Evolutionary conservation across 1,140 invertebrate species (phyloP).

Genomic region (Chymomyza costata): DNA sequence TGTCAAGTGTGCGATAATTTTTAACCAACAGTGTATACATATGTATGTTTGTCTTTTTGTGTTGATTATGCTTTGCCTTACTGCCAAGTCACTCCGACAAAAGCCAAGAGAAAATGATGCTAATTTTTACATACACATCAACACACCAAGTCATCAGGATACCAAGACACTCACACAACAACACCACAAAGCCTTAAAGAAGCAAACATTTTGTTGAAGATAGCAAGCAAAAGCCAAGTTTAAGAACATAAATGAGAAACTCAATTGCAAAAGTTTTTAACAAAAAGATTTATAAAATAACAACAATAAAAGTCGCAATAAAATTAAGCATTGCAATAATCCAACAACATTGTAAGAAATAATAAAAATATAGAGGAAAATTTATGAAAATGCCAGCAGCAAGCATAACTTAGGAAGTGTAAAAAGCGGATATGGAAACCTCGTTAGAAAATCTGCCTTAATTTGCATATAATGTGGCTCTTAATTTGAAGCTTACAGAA

Average conservation of each 20-base stretch:
- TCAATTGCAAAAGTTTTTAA: constrained; percentile 68
- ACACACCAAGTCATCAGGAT: no score
- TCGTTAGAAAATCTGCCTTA: neutral
- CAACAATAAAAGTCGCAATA: constrained; percentile 70
- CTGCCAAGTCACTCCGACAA: constrained; percentile 33
- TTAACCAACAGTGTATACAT: no score
- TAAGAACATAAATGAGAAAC: constrained; percentile 51
- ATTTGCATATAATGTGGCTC: no score
- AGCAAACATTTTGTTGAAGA: neutral
- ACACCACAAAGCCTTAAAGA: constrained; percentile 4
- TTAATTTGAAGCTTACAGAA: no score
- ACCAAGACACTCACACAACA: constrained; percentile 11
- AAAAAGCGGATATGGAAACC: neutral
- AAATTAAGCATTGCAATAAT: constrained; percentile 70
- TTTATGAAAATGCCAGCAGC: constrained; percentile 10
- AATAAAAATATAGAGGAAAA: constrained; percentile 1
- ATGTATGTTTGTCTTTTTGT: no score
- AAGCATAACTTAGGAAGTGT: neutral
- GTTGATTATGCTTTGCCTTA: constrained; percentile 32
- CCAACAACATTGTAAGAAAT: constrained; percentile 5
- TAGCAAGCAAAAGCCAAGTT: constrained; percentile 22
- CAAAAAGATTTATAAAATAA: constrained; percentile 66
- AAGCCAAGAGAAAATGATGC: constrained; percentile 56
- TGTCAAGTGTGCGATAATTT: no score
- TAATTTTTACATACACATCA: constrained; percentile 55